Conservation (phyloP, 2,888 invertebrate species). For the Celastrina argiolus region DNA sequence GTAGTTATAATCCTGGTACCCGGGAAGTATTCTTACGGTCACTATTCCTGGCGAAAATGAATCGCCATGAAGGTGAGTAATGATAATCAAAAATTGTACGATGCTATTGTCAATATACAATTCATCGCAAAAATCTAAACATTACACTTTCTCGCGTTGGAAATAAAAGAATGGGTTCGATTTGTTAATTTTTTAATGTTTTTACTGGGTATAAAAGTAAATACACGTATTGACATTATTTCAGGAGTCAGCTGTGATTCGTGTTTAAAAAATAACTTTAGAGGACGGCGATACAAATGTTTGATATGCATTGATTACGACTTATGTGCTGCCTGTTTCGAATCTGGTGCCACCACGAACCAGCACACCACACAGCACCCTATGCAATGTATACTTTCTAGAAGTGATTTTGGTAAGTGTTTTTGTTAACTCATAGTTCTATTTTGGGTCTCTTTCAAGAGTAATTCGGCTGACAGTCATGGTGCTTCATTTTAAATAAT, state of each 20-base stretch:
- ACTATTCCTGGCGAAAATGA: slow-evolving; percentile 84
- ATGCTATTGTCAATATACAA: slow-evolving; percentile 71
- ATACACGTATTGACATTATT: slow-evolving; percentile 63
- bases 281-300: slow-evolving; percentile 98
- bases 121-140: slow-evolving; percentile 51
- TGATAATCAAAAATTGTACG: slow-evolving; percentile 77
- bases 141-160: slow-evolving; percentile 28
- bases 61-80: slow-evolving; percentile 95
- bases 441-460: slow-evolving; percentile 2
- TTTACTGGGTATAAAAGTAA: slow-evolving; percentile 39
- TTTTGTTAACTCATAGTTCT: slow-evolving; percentile 26
- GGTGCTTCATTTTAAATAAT: background rate
- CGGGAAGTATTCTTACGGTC: slow-evolving; percentile 66
- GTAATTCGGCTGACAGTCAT: background rate
- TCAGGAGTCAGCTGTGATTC: slow-evolving; percentile 99
- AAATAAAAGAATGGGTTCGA: slow-evolving; percentile 28
- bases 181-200: slow-evolving; percentile 26
- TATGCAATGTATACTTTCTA: slow-evolving; percentile 98
- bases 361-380: slow-evolving; percentile 97
- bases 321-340: slow-evolving; percentile 97
- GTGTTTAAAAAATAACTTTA: slow-evolving; percentile 98
- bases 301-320: slow-evolving; percentile 99
- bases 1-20: slow-evolving; percentile 71
- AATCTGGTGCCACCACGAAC: slow-evolving; percentile 92
- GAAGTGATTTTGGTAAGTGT: slow-evolving; percentile 93